Conservation (phyloP, 2,113 vertebrate species). For the Otolemur garnettii region DNA sequence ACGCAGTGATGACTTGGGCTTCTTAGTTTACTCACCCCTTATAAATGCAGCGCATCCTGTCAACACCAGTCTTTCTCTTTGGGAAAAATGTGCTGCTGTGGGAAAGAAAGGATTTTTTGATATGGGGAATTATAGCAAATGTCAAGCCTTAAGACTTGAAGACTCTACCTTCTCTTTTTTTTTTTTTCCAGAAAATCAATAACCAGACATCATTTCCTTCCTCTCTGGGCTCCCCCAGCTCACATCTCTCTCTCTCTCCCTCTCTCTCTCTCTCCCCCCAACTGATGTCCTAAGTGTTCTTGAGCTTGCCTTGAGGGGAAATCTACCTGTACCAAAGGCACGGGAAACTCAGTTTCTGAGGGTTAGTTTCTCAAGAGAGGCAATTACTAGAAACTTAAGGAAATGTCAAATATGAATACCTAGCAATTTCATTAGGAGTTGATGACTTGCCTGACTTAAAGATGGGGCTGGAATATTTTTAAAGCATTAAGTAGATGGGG, state of each 20-base stretch:
- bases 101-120: conserved; percentile 54
- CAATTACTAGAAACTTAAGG: conserved; percentile 76
- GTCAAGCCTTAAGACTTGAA: conserved; percentile 54
- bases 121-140: conserved; percentile 36
- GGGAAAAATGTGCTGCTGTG: neutral
- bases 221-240: neutral
- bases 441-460: conserved; percentile 74
- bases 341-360: conserved; percentile 40
- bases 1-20: neutral
- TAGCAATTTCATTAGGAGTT: conserved; percentile 68
- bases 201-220: neutral
- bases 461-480: conserved; percentile 62
- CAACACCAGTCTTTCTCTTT: neutral
- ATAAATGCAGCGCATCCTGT: neutral
- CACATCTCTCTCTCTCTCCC: conserved; percentile 20
- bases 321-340: conserved; percentile 71
- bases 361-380: conserved; percentile 67
- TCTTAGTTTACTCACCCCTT: neutral
- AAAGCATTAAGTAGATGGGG: conserved; percentile 70
- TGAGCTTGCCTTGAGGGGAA: conserved; percentile 68
- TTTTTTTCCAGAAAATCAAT: conserved; percentile 41
- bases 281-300: conserved; percentile 54
- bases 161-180: conserved; percentile 26
- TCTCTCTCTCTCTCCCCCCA: conserved; percentile 49
- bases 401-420: conserved; percentile 82